Evolutionary conservation across 1,140 invertebrate species (phyloP), one percentile per base, ranked within the genome.

Genomic region (Chymomyza costata): DNA sequence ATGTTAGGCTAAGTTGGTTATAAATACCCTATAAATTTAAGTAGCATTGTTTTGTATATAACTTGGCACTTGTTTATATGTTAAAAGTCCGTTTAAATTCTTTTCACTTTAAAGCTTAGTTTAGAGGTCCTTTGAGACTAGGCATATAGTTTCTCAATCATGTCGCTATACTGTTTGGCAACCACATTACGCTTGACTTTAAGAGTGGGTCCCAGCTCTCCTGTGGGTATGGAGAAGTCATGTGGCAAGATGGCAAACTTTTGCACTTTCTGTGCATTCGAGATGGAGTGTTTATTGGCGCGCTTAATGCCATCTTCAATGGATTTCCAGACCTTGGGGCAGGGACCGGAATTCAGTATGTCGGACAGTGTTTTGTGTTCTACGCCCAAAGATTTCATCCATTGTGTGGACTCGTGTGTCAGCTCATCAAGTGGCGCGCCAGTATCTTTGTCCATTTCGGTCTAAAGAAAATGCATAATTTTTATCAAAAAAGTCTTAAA

Each of bases 201-300:
- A 78, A 97, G 87, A 16, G 95, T 97, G 48, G 95, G 95, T 53
- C 93, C 94, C 70, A 98, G 88, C 89, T 97, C 96, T 60, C 95
- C 96, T 15, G 93, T 94, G 47, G 90, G 87, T 56, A 96, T 87
- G 10, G 94, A 95, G 87, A 97, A 97, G 82, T 97, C 96, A 32
- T 88, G 88, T 0, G 94, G 93, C 51, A 98, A 87, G 54, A 98
- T 90, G n/a, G 89, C 87, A 87, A 96, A 97, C 83, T 98, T 98
- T 84, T 97, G 95, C 45, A 98, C 89, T 83, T 90, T 93, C 73
- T 96, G 93, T 45, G 96, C 95, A 86, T 95, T 94, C 3, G 95
- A 97, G 50, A 93, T 91, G 25, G 94, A 91, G 55, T 91, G 88
- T 50, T 88, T 87, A 86, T 97, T 98, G 15, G 92, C 93, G 62